phyloP scores from a whole-genome alignment of 2,797 vertebrate genomes.

The Crocodylus rhombifer region DNA sequence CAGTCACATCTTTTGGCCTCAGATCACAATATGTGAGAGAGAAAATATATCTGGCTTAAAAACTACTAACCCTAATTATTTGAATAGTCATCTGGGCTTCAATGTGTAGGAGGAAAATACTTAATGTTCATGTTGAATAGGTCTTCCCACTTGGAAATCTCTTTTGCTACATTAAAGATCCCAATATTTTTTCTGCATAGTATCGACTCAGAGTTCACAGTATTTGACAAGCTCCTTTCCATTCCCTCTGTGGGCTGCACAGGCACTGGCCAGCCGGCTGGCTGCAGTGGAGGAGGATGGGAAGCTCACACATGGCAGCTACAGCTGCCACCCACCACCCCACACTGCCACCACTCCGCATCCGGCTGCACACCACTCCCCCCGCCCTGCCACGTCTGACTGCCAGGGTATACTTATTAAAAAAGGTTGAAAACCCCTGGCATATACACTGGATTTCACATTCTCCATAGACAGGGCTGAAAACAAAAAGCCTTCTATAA shows the following conservation, averaged over 20 bases:
- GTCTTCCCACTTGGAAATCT: not conserved
- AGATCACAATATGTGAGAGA: not conserved
- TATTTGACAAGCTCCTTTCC: not conserved
- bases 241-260: no score
- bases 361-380: no score
- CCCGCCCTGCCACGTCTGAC: not conserved
- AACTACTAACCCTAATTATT: not conserved
- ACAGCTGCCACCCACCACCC: no score
- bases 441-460: not conserved
- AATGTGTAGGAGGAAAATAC: constrained; percentile 3
- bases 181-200: not conserved
- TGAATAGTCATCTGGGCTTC: not conserved
- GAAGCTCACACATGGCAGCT: no score
- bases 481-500: not conserved
- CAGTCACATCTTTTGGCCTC: not conserved
- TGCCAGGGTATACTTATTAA: not conserved
- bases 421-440: not conserved
- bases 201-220: not conserved
- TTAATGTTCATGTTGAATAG: not conserved
- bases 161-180: not conserved
- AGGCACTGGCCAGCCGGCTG: no score
- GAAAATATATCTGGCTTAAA: not conserved
- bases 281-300: no score
- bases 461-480: not conserved
- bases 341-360: no score